Conservation (phyloP, 2,888 invertebrate species). For the Melanostoma scalare region DNA sequence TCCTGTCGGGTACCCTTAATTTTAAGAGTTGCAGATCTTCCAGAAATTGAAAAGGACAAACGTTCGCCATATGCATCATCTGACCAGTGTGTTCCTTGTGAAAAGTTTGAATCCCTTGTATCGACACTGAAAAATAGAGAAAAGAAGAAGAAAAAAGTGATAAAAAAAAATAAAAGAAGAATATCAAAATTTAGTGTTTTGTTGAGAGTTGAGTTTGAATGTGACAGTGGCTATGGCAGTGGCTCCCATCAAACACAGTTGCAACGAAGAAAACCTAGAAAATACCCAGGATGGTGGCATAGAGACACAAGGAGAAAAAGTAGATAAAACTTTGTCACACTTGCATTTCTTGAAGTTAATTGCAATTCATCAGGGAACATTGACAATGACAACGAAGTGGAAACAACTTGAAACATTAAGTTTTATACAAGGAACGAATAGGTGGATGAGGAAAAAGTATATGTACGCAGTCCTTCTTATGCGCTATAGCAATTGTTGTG, state of each 20-base stretch:
- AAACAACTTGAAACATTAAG: slow-evolving; percentile 56
- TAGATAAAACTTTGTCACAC: slow-evolving; percentile 58
- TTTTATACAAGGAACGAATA: slow-evolving; percentile 23
- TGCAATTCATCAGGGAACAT: slow-evolving; percentile 74
- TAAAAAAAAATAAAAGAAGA: slow-evolving; percentile 16
- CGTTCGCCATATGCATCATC: slow-evolving; percentile 85
- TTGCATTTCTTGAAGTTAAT: slow-evolving; percentile 69
- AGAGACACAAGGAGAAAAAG: slow-evolving; percentile 16
- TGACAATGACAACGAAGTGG: slow-evolving; percentile 60
- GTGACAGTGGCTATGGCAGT: neutral
- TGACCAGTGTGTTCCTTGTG: slow-evolving; percentile 84
- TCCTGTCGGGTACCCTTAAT: slow-evolving; percentile 88
- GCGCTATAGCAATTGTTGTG: slow-evolving; percentile 15
- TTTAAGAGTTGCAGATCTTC: slow-evolving; percentile 89
- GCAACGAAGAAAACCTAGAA: slow-evolving; percentile 44
- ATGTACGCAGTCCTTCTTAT: neutral
- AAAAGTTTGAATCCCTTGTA: slow-evolving; percentile 82
- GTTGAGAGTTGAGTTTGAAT: slow-evolving; percentile 4
- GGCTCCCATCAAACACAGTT: slow-evolving; percentile 47
- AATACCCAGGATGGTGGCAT: slow-evolving; percentile 11
- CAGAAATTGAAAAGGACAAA: slow-evolving; percentile 89
- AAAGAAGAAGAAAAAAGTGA: slow-evolving; percentile 27
- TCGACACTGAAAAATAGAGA: slow-evolving; percentile 82
- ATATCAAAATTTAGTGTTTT: slow-evolving; percentile 50
- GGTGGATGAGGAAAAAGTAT: neutral